Base-by-base conservation (phyloP, 1,140 invertebrate genomes). In the Hylyphantes graminicola region DNA sequence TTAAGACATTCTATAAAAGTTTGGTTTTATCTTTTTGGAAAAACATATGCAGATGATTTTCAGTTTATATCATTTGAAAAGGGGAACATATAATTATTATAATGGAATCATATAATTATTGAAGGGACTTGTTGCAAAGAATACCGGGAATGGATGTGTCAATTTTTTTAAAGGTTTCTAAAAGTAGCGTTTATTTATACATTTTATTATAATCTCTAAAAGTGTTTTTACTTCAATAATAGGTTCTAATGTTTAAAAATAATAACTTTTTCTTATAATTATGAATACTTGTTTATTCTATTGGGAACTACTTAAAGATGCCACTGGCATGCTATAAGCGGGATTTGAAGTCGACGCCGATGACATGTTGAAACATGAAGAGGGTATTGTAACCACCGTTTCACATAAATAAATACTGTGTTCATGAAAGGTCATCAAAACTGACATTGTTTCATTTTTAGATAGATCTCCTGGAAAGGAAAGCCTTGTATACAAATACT, bases 401-500 rank as follows among this genome's bases (percentile, higher is more conserved):
- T 35, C 35, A 35, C 35, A 35, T 35, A 35, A 35, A 35, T 35
- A 35, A 35, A 35, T 35, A 35, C 35, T 35, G 35, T 35, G 35
- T 35, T 35, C 35, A 35, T 35, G 35, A 35, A 35, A 35, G 35
- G 35, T 35, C 5, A 35, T 5, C 35, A 2, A 35, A 35, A 35
- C 35, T 35, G 35, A 35, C 35, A 35, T 35, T 35, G 35, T 35
- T 35, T 10, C 63, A 21, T 19, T 79, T 81, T 21, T 50, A 85
- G 82, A 76, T 70, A 55, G 70, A 76, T 11, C 74, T 19, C 63
- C 64, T 0, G 13, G 51, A 59, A 85, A 72, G 35, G 74, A 85
- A 55, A 77, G 64, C 50, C 59, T 85, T 11, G 74, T 54, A n/a
- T 85, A 59, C 48, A 85, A 85, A 54, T 70, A 77, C 53, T 48